These are phyloP conservation scores for Platygyra sinensis DNA, from an alignment of 64 coral and sea anemone genomes.

Conservation along the genomic window DNA sequence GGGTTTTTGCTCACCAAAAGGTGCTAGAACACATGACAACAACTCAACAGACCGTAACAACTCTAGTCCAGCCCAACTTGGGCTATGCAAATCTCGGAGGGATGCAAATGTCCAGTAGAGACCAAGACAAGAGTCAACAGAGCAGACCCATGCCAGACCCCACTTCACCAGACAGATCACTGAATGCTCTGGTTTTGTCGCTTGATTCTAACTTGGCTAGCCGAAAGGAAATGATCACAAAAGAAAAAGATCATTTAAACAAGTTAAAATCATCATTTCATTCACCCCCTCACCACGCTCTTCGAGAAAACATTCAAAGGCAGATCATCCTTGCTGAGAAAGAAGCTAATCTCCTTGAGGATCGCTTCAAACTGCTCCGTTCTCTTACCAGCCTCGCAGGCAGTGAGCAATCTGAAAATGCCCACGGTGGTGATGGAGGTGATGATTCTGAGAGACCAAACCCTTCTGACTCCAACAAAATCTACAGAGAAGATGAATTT, in stretches of 20 bases:
- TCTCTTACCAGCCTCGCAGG: not conserved
- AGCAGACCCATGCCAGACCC: not conserved
- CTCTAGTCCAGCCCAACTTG: not conserved
- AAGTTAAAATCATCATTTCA: not conserved
- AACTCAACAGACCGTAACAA: not conserved
- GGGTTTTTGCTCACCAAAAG: too few relatives aligned
- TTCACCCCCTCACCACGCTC: not conserved
- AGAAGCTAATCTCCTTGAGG: not conserved
- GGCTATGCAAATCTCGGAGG: not conserved
- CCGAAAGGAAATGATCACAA: not conserved
- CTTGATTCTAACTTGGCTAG: slow-evolving; percentile 9
- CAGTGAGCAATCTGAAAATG: not conserved
- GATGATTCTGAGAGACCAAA: not conserved
- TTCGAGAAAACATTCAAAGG: slow-evolving; percentile 6
- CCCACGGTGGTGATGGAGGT: not conserved
- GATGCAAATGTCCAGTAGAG: too few relatives aligned
- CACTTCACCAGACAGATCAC: not conserved
- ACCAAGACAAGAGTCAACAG: not conserved
- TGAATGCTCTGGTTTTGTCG: not conserved
- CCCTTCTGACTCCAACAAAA: not conserved
- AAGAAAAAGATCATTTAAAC: not conserved
- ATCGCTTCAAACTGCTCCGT: not conserved
- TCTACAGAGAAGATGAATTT: slow-evolving; percentile 41
- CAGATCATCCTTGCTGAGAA: not conserved
- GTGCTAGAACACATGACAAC: not conserved